These are phyloP conservation scores for Dendrocincla fuliginosa DNA, from an alignment of 2,797 vertebrate species.

Conservation along the genomic window DNA sequence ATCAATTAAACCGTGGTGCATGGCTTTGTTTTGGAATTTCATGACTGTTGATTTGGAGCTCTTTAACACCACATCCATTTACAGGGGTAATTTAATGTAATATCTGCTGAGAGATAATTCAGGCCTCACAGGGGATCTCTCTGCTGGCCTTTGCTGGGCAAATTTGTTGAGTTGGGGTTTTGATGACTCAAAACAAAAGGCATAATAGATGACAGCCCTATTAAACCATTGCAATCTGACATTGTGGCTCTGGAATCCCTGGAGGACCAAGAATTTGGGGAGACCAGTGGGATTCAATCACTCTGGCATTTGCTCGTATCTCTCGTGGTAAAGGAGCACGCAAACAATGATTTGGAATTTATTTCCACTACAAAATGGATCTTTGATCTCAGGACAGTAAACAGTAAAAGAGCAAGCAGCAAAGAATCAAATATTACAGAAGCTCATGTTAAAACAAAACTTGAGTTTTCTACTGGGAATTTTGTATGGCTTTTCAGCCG, in stretches of 20 bases:
- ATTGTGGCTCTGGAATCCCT: not conserved
- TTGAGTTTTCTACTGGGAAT: not conserved
- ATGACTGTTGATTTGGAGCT: not conserved
- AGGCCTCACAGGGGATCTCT: fast-evolving
- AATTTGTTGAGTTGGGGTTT: not conserved
- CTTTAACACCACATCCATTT: not conserved
- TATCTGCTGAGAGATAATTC: not conserved
- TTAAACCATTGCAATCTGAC: not conserved
- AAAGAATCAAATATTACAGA: not conserved
- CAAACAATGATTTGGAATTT: not conserved
- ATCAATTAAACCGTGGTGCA: not conserved
- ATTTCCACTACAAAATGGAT: conserved; percentile 5
- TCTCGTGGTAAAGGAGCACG: not conserved
- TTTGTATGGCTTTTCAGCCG: not conserved
- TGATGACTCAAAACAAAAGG: not conserved
- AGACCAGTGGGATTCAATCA: not conserved
- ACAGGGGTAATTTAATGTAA: not conserved
- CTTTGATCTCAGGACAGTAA: conserved; percentile 21
- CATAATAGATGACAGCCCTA: not conserved
- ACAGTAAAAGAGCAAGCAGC: not conserved
- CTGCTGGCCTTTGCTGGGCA: not conserved
- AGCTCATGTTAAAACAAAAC: not conserved
- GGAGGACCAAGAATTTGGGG: not conserved
- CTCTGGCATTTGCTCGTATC: not conserved
- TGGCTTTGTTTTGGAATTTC: not conserved